Conservation (phyloP, 2,888 invertebrate genomes). For the Agonum fuliginosum region DNA sequence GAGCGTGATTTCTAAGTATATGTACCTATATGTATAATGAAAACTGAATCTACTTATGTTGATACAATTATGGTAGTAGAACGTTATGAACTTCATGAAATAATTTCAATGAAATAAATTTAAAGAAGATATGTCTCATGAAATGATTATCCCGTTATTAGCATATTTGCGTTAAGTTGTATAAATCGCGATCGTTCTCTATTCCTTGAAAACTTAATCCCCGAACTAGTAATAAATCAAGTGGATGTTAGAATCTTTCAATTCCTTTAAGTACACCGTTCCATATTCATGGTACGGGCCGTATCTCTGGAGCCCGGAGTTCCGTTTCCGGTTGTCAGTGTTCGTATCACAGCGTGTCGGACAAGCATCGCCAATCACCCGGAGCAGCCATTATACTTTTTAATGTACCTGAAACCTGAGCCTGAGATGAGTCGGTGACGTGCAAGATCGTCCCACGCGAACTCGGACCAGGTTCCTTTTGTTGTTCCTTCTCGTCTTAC, state of each 20-base stretch:
- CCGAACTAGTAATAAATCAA: constrained; percentile 39
- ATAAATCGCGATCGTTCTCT: constrained; percentile 34
- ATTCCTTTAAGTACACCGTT: constrained; percentile 53
- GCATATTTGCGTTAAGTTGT: constrained; percentile 5
- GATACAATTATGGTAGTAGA: too few relatives aligned
- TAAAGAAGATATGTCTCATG: neutral
- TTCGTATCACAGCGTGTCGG: constrained; percentile 10
- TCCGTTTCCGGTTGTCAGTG: constrained; percentile 32
- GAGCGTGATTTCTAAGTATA: too few relatives aligned
- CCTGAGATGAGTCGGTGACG: neutral
- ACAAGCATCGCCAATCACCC: constrained; percentile 17
- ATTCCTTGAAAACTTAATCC: constrained; percentile 37
- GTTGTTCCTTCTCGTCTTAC: too few relatives aligned
- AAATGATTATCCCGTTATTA: constrained; percentile 16
- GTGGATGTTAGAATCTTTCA: constrained; percentile 51
- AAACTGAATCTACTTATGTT: too few relatives aligned
- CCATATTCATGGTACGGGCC: constrained; percentile 47
- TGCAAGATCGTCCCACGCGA: neutral
- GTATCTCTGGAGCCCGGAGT: neutral
- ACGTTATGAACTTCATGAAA: too few relatives aligned
- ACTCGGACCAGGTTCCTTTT: too few relatives aligned
- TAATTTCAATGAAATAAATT: neutral
- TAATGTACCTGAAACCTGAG: constrained; percentile 42
- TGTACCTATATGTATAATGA: too few relatives aligned
- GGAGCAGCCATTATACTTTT: constrained; percentile 48